Evolutionary conservation across 2,797 vertebrate species (phyloP).

Genomic region (Molossus molossus): DNA sequence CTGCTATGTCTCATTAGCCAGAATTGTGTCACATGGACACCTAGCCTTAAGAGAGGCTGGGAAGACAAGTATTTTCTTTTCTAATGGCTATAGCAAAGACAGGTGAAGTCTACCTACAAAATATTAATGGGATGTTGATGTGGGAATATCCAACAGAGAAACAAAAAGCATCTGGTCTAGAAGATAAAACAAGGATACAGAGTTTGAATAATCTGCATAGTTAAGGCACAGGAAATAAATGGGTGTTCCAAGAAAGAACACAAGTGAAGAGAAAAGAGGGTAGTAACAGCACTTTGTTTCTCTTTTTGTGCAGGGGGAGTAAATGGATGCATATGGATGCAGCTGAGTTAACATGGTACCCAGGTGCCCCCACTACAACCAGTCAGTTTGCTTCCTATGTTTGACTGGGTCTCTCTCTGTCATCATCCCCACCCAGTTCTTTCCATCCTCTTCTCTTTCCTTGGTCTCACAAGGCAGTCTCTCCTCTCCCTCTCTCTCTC

Average conservation of each 20-base stretch:
- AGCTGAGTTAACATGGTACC: constrained; percentile 53
- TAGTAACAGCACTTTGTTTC: neutral
- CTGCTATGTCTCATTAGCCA: neutral
- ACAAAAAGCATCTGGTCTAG: neutral
- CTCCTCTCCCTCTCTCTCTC: neutral
- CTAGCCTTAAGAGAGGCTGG: neutral
- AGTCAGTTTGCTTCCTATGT: neutral
- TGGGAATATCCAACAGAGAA: neutral
- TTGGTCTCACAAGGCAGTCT: neutral
- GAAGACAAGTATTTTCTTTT: neutral
- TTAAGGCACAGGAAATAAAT: neutral
- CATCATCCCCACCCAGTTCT: neutral
- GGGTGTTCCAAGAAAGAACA: neutral
- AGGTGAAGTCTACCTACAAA: neutral
- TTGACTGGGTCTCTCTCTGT: neutral
- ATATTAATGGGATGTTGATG: neutral
- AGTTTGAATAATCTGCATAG: neutral
- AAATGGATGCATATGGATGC: neutral
- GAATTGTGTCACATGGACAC: neutral
- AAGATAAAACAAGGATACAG: neutral
- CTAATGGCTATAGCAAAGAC: neutral
- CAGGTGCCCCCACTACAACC: neutral
- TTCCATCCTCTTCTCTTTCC: neutral
- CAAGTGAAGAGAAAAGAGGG: neutral
- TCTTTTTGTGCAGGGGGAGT: neutral